Percentiles rank a stretch among this genome's conserved stretches.
phyloP scores from a whole-genome alignment of 1,140 invertebrate genomes.

The Anastrepha obliqua region DNA sequence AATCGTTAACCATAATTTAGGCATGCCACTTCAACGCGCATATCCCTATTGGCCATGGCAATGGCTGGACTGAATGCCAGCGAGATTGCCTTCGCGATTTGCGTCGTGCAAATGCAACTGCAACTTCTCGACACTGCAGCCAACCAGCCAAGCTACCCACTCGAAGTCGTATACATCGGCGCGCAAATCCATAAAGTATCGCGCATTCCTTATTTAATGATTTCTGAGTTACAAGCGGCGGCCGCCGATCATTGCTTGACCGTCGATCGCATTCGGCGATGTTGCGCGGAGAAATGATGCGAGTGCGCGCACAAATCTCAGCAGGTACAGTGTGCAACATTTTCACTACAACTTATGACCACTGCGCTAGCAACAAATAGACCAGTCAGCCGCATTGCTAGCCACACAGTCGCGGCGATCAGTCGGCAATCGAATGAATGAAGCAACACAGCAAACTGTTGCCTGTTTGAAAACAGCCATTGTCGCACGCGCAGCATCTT shows the following conservation, averaged over 20 bases:
- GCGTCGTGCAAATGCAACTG: background rate
- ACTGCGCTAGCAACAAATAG: constrained; percentile 66
- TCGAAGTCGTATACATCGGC: background rate
- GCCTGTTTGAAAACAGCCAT: background rate
- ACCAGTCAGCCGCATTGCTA: background rate
- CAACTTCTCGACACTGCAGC: background rate
- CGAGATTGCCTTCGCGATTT: background rate
- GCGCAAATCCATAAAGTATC: constrained; percentile 72
- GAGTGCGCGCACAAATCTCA: constrained; percentile 59
- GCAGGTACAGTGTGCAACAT: constrained; percentile 72
- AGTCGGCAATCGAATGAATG: background rate
- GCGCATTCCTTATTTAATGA: constrained; percentile 62
- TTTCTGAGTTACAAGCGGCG: constrained; percentile 69
- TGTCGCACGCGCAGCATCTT: constrained; percentile 60
- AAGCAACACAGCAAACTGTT: background rate
- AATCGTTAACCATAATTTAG: constrained; percentile 50
- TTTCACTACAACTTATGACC: constrained; percentile 72
- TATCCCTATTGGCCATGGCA: background rate
- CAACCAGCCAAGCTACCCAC: constrained; percentile 1
- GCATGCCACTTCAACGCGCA: constrained; percentile 14
- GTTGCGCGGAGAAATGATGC: background rate
- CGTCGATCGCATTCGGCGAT: background rate
- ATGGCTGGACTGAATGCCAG: background rate
- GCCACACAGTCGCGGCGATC: background rate
- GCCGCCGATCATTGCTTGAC: constrained; percentile 54